Percentiles rank a stretch among this genome's conserved stretches.
Evolutionary conservation across 2,797 vertebrate species (phyloP).

Genomic region (Kryptopterus vitreolus): DNA sequence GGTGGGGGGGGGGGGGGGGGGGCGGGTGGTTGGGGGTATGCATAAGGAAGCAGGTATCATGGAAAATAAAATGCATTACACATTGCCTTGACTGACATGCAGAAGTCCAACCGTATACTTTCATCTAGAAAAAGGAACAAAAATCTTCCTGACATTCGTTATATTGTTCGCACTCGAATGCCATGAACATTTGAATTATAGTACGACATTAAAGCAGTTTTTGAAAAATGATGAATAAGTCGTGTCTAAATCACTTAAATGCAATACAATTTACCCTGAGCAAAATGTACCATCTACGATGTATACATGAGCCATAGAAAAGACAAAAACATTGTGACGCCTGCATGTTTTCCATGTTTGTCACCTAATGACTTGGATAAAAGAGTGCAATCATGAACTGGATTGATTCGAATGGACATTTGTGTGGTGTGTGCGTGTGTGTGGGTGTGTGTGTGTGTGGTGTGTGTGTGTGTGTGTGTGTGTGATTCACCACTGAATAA

Average conservation of each 20-base stretch:
- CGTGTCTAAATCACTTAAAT: conserved; percentile 44
- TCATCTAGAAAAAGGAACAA: conserved; percentile 15
- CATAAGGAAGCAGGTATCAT: conserved; percentile 50
- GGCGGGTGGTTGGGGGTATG: conserved; percentile 40
- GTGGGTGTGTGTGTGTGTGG: too few relatives aligned
- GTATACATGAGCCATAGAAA: conserved; percentile 12
- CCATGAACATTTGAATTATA: conserved; percentile 18
- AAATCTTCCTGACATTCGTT: conserved; percentile 26
- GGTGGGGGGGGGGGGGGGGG: too few relatives aligned
- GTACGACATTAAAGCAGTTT: conserved; percentile 46
- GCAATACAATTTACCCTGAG: background rate
- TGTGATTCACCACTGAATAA: conserved; percentile 49
- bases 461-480: too few relatives aligned
- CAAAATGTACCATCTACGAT: background rate
- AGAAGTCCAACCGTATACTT: conserved; percentile 31
- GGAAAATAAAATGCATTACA: conserved; percentile 61
- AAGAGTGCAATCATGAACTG: conserved; percentile 22
- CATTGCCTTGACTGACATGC: conserved; percentile 44
- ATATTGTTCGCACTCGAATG: conserved; percentile 10
- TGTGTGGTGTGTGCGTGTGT: too few relatives aligned
- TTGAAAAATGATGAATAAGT: conserved; percentile 53
- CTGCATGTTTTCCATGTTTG: conserved; percentile 15
- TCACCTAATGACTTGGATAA: conserved; percentile 23
- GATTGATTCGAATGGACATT: conserved; percentile 43
- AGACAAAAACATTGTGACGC: background rate